These are phyloP conservation scores for Drosophila infuscata DNA, from an alignment of 2,888 invertebrate species.

Conservation along the genomic window DNA sequence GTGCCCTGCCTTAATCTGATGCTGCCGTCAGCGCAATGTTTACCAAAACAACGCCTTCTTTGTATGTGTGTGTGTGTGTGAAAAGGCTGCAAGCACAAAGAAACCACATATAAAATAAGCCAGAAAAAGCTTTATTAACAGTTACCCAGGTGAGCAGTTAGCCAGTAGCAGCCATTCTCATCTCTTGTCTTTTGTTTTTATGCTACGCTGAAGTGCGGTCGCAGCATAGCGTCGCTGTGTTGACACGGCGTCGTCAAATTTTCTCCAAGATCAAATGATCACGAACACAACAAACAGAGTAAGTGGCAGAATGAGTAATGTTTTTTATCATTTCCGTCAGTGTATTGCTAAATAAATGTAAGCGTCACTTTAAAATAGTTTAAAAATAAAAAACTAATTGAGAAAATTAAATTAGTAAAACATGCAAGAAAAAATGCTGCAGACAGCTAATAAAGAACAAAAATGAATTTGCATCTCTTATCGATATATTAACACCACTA, in stretches of 20 bases:
- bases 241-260: conserved; percentile 63
- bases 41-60: conserved; percentile 37
- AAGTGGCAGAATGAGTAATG: neutral
- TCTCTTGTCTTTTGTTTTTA: conserved; percentile 43
- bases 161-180: conserved; percentile 24
- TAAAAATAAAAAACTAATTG: conserved; percentile 33
- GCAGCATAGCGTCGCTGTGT: conserved; percentile 68
- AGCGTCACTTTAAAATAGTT: conserved; percentile 22
- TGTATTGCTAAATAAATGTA: conserved; percentile 14
- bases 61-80: neutral
- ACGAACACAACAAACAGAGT: conserved; percentile 18
- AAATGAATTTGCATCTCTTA: conserved; percentile 26
- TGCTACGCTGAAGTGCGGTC: conserved; percentile 50
- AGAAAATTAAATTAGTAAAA: conserved; percentile 33
- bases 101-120: conserved; percentile 16
- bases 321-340: neutral
- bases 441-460: conserved; percentile 37
- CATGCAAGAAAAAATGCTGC: conserved; percentile 52
- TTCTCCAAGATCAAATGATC: conserved; percentile 19
- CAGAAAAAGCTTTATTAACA: conserved; percentile 23
- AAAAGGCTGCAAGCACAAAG: conserved; percentile 22
- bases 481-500: conserved; percentile 20
- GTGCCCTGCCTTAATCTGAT: conserved; percentile 38
- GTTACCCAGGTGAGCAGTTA: conserved; percentile 26
- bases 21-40: conserved; percentile 40